Evolutionary conservation across 1,140 invertebrate genomes (phyloP).

Genomic region (Neomicropteryx cornuta): DNA sequence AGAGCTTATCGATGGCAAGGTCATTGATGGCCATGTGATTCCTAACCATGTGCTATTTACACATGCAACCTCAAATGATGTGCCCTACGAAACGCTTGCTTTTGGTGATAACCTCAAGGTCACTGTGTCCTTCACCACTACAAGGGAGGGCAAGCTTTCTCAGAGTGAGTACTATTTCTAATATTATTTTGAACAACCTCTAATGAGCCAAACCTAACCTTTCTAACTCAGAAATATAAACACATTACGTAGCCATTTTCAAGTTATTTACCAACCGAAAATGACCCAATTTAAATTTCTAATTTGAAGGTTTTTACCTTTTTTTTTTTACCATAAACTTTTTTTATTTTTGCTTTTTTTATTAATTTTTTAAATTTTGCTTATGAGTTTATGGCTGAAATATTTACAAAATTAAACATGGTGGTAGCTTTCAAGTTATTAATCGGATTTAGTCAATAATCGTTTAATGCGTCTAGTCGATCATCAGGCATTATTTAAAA

Average conservation of each 20-base stretch:
- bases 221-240: too few species aligned
- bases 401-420: too few species aligned
- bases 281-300: slow-evolving; percentile 5
- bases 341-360: too few species aligned
- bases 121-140: slow-evolving; percentile 57
- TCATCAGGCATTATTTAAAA: too few species aligned
- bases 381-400: too few species aligned
- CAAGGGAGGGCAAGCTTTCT: slow-evolving; percentile 44
- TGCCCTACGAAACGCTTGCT: slow-evolving; percentile 64
- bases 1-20: slow-evolving; percentile 66
- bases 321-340: not conserved
- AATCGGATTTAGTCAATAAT: too few species aligned
- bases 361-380: too few species aligned
- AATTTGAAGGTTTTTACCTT: slow-evolving; percentile 15
- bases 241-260: not conserved
- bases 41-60: slow-evolving; percentile 79
- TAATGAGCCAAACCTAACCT: slow-evolving; percentile 5
- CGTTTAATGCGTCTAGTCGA: too few species aligned
- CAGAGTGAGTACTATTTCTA: slow-evolving; percentile 38
- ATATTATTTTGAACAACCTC: too few species aligned
- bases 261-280: not conserved
- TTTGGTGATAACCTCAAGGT: slow-evolving; percentile 76
- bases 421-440: too few species aligned
- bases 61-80: slow-evolving; percentile 55
- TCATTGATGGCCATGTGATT: slow-evolving; percentile 86